Base-by-base conservation (phyloP, 2,888 invertebrate genomes). In the Xestia ashworthii region DNA sequence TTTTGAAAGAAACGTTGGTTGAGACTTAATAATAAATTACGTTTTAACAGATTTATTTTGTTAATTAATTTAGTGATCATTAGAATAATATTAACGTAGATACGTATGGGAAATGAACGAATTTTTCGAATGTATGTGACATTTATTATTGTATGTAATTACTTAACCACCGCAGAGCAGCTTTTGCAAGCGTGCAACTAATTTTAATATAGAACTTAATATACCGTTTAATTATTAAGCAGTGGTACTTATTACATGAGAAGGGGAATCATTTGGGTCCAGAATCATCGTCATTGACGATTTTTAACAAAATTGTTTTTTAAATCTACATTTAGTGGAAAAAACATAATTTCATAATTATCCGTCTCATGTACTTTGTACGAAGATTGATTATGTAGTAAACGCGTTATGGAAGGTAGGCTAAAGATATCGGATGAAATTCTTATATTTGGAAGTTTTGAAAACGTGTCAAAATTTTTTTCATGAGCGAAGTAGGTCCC, bases 391-490 rank as follows among this genome's bases (percentile, higher is more conserved):
- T 86, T 90, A 92, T 91, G 93, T 96, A 95, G 95, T 92, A 91
- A 93, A 92, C 92, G 93, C 94, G 91, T 95, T 95, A 93, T 93
- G 93, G 93, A 93, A 89, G 87, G 90, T 95, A 95, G 95, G 85
- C 86, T 94, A 93, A 91, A 83, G 86, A 89, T 91, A 90, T 90
- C 84, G 91, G 91, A 91, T 85, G 88, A 91, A 91, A 90, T 89
- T 91, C 86, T 91, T 91, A 90, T 92, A 93, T 92, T 93, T 93
- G 93, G 92, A 93, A 91, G 92, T 94, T 94, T 94, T 93, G 92
- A 91, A 95, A 94, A 94, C 92, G 96, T 96, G 96, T 96, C 96
- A 96, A 96, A 96, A 94, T 92, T 93, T 87, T 87, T 89, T 93
- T 95, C 90, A 91, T 92, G 92, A 91, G 89, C 90, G 89, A 91